Percentiles rank a stretch among this genome's conserved stretches.
These are phyloP conservation scores for Solenopsis fugax DNA, from an alignment of 1,140 invertebrate species.

Conservation along the genomic window DNA sequence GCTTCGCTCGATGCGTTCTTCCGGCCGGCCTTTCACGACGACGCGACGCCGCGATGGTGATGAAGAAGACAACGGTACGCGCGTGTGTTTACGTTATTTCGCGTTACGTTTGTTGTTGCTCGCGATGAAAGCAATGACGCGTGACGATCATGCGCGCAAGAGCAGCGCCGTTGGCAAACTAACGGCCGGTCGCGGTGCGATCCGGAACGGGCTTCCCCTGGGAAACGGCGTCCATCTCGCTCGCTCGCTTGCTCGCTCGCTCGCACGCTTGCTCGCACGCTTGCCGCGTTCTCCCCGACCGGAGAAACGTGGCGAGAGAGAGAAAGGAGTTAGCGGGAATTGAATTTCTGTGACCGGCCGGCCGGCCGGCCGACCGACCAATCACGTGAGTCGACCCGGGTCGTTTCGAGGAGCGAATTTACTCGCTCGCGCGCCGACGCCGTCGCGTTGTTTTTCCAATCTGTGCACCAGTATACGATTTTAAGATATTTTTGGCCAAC, in stretches of 20 bases:
- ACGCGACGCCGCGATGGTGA: background rate
- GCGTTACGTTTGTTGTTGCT: background rate
- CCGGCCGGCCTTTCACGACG: background rate
- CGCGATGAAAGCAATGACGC: background rate
- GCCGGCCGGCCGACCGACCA: conserved; percentile 25
- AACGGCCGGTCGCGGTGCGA: background rate
- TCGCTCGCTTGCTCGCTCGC: background rate
- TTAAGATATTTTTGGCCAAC: no score
- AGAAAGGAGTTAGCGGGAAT: conserved; percentile 53
- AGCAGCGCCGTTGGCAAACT: conserved; percentile 63
- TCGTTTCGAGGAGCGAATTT: background rate
- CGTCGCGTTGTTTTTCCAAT: background rate
- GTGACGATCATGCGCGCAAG: conserved; percentile 26
- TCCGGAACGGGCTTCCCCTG: conserved; percentile 61
- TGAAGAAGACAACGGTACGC: background rate
- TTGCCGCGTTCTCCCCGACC: background rate
- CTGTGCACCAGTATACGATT: no score
- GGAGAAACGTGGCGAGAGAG: conserved; percentile 12
- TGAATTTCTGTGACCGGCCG: conserved; percentile 58
- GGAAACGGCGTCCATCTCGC: conserved; percentile 55
- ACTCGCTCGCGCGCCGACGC: conserved; percentile 20
- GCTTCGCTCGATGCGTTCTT: background rate
- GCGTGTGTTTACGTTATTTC: conserved; percentile 17
- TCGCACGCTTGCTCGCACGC: background rate
- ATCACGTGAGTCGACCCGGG: conserved; percentile 3